Percentiles rank a stretch among this genome's conserved stretches.
These are phyloP conservation scores for Melanotus villosus DNA, from an alignment of 2,888 invertebrate genomes.

Conservation along the genomic window DNA sequence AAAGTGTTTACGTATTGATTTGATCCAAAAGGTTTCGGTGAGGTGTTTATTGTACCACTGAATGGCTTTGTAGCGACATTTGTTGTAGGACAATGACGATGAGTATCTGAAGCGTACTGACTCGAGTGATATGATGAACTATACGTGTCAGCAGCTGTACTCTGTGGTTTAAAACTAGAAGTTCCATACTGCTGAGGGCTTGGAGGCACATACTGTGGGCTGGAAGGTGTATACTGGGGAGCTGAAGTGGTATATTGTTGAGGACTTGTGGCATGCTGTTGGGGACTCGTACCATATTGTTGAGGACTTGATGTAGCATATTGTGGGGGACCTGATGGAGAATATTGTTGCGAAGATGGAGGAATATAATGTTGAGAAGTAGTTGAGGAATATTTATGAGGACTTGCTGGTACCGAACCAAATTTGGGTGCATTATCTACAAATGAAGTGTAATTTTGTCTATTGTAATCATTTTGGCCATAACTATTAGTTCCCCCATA, in stretches of 20 bases:
- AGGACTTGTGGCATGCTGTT: conserved; percentile 19
- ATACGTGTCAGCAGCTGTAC: conserved; percentile 36
- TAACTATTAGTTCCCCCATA: conserved; percentile 62
- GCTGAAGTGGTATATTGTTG: neutral
- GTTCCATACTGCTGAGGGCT: conserved; percentile 9
- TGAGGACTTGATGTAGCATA: conserved; percentile 25
- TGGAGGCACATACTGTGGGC: neutral
- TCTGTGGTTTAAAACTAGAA: conserved; percentile 42
- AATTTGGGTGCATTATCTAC: conserved; percentile 57
- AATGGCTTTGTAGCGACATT: conserved; percentile 53
- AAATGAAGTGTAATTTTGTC: conserved; percentile 49
- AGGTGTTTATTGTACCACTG: conserved; percentile 31
- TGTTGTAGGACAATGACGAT: conserved; percentile 46
- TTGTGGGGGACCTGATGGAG: conserved; percentile 24
- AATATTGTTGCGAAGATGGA: neutral
- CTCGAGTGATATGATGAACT: conserved; percentile 32
- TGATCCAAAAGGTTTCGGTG: conserved; percentile 43
- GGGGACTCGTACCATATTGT: conserved; percentile 4
- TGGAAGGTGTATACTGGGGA: neutral
- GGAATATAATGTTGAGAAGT: conserved; percentile 20
- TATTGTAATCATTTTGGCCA: conserved; percentile 59
- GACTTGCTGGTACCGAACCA: conserved; percentile 31
- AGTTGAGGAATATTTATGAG: conserved; percentile 6
- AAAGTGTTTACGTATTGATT: conserved; percentile 11
- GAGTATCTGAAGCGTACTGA: conserved; percentile 39